These are phyloP conservation scores for Campylomormyrus numenius DNA, from an alignment of 2,113 vertebrate species.

Conservation along the genomic window DNA sequence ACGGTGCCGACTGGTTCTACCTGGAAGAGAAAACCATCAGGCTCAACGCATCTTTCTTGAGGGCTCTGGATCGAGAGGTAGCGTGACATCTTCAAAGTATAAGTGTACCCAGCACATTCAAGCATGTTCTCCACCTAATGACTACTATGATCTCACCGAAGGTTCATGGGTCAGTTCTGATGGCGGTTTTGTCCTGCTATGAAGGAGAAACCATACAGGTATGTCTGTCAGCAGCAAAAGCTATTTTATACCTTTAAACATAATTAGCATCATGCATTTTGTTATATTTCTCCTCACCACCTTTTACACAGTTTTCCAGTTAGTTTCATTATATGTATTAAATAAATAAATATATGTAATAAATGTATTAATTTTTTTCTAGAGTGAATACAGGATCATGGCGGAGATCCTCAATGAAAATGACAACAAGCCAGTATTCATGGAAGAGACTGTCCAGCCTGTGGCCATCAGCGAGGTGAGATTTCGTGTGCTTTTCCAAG, in stretches of 20 bases:
- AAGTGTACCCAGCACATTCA: not conserved
- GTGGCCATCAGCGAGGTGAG: conserved; percentile 64
- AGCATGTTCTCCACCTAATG: not conserved
- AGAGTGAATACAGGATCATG: conserved; percentile 59
- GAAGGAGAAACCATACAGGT: conserved; percentile 55
- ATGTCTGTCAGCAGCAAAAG: not conserved
- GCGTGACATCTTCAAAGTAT: not conserved
- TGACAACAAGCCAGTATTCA: conserved; percentile 65
- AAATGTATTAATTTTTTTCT: not conserved
- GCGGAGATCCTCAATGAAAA: conserved; percentile 73
- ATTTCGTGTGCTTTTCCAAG: not conserved
- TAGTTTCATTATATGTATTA: not conserved
- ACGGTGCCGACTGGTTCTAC: conserved; percentile 70
- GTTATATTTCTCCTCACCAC: not conserved
- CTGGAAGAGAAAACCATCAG: conserved; percentile 63
- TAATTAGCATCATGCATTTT: not conserved
- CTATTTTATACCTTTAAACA: not conserved
- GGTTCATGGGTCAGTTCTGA: conserved; percentile 51
- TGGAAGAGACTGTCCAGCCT: conserved; percentile 44
- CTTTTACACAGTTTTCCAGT: not conserved
- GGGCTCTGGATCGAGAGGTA: conserved; percentile 71
- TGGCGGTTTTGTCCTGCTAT: conserved; percentile 52
- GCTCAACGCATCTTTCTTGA: conserved; percentile 61
- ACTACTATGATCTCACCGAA: conserved; percentile 26
- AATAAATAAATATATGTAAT: not conserved